These are phyloP conservation scores for Prenolepis imparis DNA, from an alignment of 2,888 invertebrate genomes.

Conservation along the genomic window DNA sequence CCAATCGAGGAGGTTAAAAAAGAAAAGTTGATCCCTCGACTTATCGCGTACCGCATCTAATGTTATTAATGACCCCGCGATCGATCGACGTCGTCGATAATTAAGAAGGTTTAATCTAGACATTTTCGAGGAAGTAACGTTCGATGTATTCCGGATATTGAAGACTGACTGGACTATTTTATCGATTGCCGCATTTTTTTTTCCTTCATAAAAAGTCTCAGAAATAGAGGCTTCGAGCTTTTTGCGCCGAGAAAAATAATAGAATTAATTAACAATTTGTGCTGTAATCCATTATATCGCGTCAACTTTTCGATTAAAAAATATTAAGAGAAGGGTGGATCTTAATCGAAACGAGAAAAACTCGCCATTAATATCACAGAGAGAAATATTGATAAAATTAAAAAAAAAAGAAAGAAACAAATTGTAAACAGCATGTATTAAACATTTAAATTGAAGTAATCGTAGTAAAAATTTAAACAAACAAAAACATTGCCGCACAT, in stretches of 20 bases:
- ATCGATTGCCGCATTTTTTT: conserved; percentile 33
- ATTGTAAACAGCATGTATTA: neutral
- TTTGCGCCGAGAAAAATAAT: neutral
- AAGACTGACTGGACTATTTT: conserved; percentile 47
- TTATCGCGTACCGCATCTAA: conserved; percentile 54
- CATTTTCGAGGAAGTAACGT: conserved; percentile 55
- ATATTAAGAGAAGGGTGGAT: neutral
- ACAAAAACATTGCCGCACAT: neutral
- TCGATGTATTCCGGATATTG: conserved; percentile 56
- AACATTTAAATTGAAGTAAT: too few species aligned
- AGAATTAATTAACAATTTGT: neutral
- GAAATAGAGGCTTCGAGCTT: neutral
- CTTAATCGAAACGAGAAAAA: neutral
- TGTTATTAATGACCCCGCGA: conserved; percentile 50
- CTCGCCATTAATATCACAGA: neutral
- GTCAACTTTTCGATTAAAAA: conserved; percentile 10
- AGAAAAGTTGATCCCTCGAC: conserved; percentile 49
- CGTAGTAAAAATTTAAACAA: conserved; percentile 7
- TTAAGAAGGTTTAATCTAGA: conserved; percentile 54
- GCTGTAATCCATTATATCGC: neutral
- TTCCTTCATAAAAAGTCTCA: neutral
- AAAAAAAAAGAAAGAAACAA: neutral
- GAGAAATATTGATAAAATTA: neutral
- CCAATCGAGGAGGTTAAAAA: conserved; percentile 31
- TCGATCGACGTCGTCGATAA: conserved; percentile 57